Conservation (phyloP, 2,888 invertebrate species). For the Lumbricus terrestris region DNA sequence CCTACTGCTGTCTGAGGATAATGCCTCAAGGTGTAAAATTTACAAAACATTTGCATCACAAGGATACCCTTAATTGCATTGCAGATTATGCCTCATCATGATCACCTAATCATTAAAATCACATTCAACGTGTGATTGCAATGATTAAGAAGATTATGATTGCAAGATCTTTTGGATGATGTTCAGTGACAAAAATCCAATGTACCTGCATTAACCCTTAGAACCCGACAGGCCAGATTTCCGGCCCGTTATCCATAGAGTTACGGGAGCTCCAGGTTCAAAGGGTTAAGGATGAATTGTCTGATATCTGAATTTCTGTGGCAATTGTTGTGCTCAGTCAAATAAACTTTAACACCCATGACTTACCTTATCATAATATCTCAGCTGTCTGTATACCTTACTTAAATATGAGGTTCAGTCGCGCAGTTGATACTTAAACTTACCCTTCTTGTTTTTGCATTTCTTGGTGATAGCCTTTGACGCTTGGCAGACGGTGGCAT, state of each 20-base stretch:
- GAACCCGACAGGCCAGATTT: too few species aligned
- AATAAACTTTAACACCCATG: background rate
- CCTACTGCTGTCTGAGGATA: too few species aligned
- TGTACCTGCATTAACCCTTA: background rate
- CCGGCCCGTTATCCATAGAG: too few species aligned
- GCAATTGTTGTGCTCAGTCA: background rate
- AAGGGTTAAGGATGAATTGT: background rate
- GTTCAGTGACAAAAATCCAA: background rate
- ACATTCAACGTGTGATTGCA: background rate
- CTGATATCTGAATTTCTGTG: background rate
- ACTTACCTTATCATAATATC: background rate
- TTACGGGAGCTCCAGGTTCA: too few species aligned
- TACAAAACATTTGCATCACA: background rate
- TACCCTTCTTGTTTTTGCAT: slow-evolving; percentile 19
- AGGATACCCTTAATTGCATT: background rate
- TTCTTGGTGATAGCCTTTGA: slow-evolving; percentile 25
- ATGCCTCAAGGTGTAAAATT: background rate
- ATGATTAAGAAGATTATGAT: too few species aligned
- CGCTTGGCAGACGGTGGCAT: slow-evolving; percentile 13
- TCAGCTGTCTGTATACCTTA: background rate
- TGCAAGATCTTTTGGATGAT: background rate
- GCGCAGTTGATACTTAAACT: background rate
- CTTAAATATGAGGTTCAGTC: background rate
- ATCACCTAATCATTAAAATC: background rate
- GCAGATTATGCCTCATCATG: background rate